Conservation (phyloP, 1,140 invertebrate genomes). For the Pseudomyrmex flavicornis region DNA sequence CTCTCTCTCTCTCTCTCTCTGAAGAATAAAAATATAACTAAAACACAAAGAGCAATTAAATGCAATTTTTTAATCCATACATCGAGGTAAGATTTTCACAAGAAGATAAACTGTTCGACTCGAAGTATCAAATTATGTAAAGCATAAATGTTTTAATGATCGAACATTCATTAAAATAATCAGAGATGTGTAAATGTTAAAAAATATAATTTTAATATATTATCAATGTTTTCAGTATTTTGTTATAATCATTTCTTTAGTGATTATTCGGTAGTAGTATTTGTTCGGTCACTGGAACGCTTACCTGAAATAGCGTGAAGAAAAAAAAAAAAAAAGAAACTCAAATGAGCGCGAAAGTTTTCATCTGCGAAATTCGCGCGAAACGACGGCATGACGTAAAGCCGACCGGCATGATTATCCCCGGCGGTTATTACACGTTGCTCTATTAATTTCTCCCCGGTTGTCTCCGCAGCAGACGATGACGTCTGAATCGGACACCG, state of each 20-base stretch:
- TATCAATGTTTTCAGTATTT: no score
- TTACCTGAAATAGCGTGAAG: no score
- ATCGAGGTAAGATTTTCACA: constrained; percentile 1
- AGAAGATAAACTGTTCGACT: constrained; percentile 30
- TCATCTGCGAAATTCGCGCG: no score
- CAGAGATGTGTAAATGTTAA: no score
- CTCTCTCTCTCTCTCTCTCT: constrained; percentile 1
- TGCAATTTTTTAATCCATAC: constrained; percentile 23
- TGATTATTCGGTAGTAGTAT: no score
- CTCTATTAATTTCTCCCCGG: constrained; percentile 56
- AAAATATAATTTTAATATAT: no score
- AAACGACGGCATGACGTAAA: background rate
- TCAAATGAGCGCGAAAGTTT: no score
- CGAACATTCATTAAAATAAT: no score
- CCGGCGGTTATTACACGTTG: constrained; percentile 54
- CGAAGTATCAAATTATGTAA: constrained; percentile 24
- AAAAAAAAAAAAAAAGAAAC: no score
- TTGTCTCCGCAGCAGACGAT: constrained; percentile 54
- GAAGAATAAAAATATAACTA: constrained; percentile 6
- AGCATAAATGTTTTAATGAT: no score
- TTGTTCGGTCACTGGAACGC: no score
- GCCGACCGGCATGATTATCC: constrained; percentile 44
- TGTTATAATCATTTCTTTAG: no score
- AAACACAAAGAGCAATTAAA: background rate
- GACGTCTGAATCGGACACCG: constrained; percentile 59